phyloP scores from a whole-genome alignment of 2,888 invertebrate genomes.

The Enoplolaimus lenunculus region DNA sequence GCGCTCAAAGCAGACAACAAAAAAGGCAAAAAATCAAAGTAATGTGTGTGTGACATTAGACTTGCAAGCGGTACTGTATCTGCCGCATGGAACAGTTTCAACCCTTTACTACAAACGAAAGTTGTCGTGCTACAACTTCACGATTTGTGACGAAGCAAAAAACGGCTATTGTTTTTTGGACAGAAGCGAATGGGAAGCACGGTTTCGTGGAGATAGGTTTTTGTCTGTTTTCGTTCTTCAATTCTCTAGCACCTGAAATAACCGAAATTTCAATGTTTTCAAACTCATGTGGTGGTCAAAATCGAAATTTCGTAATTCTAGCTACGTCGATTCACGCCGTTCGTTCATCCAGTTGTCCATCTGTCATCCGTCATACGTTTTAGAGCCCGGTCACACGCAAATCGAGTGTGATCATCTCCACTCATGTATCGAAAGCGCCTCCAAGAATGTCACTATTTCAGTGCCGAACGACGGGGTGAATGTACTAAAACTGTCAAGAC shows the following conservation, averaged over 20 bases:
- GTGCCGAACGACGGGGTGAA: neutral
- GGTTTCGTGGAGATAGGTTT: conserved; percentile 5
- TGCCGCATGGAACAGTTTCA: neutral
- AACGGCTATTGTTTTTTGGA: conserved; percentile 16
- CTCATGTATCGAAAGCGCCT: conserved; percentile 8
- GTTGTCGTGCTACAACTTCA: conserved; percentile 16
- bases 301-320: conserved; percentile 1
- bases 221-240: conserved; percentile 8
- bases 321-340: no score
- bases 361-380: no score
- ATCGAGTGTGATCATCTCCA: conserved; percentile 17
- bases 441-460: neutral
- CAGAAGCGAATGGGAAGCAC: conserved; percentile 10
- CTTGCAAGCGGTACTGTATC: conserved; percentile 15
- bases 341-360: no score
- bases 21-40: no score
- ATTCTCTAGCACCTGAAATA: neutral
- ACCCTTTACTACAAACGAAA: conserved; percentile 15
- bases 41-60: no score
- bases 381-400: conserved; percentile 17
- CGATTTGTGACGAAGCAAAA: neutral
- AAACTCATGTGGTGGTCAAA: conserved; percentile 18
- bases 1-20: no score
- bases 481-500: neutral
- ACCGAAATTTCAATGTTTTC: conserved; percentile 8